Evolutionary conservation across 2,797 vertebrate species (phyloP).

Genomic region (Allochrocebus solatus): DNA sequence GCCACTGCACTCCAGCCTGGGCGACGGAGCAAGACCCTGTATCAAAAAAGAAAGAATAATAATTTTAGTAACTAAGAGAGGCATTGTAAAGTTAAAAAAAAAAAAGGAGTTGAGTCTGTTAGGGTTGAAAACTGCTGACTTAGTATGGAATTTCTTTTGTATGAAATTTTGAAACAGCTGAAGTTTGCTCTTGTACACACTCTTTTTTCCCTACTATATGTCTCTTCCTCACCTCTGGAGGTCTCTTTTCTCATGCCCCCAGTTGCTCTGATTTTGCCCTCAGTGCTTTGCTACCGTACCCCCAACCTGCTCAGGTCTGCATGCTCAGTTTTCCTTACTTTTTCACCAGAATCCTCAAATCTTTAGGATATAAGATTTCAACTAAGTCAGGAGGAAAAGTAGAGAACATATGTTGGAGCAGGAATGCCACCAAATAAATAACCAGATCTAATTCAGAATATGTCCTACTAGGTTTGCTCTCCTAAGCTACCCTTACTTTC

Average conservation of each 20-base stretch:
- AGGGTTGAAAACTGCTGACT: neutral
- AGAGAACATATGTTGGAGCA: neutral
- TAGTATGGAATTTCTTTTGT: neutral
- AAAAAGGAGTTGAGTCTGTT: neutral
- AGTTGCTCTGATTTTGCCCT: neutral
- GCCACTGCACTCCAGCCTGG: too few relatives aligned
- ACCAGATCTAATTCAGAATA: neutral
- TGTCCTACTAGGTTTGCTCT: neutral
- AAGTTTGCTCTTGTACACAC: neutral
- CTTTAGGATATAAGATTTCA: neutral
- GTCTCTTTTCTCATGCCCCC: neutral
- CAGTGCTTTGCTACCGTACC: neutral
- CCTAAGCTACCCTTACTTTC: neutral
- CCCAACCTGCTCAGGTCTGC: too few relatives aligned
- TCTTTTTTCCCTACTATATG: neutral
- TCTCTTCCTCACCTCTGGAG: neutral
- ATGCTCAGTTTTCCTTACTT: neutral
- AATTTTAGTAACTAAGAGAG: neutral
- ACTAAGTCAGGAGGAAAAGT: neutral
- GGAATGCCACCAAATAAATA: neutral
- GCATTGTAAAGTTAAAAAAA: neutral
- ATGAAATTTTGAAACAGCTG: neutral
- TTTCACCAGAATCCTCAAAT: neutral
- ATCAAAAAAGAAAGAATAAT: too few relatives aligned
- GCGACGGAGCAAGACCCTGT: too few relatives aligned